A percentile compares a stretch with the other conserved stretches of the same genome.
Evolutionary conservation across 2,113 vertebrate species (phyloP).

Genomic region (Alexandromys fortis): DNA sequence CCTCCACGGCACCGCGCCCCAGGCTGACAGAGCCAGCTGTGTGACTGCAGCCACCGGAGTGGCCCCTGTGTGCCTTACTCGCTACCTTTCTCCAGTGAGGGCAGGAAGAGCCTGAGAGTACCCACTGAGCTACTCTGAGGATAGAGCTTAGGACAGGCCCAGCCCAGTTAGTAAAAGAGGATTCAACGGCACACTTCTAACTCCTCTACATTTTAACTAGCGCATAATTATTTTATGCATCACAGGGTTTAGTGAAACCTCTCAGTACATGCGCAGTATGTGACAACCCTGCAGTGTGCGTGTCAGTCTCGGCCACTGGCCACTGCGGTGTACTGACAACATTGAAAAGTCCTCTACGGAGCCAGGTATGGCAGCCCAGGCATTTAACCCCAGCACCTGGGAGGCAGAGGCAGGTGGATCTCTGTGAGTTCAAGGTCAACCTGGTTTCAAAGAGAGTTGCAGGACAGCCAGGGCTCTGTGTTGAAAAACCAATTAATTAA

Average conservation of each 20-base stretch:
- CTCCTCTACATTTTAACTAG: neutral
- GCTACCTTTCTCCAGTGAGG: neutral
- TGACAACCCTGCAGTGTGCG: neutral
- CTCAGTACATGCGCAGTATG: neutral
- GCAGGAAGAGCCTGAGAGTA: fast-evolving
- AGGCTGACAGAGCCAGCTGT: neutral
- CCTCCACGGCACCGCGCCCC: fast-evolving
- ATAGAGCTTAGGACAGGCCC: neutral
- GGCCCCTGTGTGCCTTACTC: neutral
- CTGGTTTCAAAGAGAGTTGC: too few species aligned
- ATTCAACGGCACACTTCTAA: neutral
- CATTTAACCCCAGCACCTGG: neutral
- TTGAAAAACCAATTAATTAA: too few species aligned
- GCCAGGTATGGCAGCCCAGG: neutral
- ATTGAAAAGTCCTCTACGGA: neutral
- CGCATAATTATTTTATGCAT: neutral
- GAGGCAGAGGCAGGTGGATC: neutral
- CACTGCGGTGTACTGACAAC: neutral
- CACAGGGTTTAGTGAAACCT: neutral
- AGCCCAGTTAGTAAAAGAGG: neutral
- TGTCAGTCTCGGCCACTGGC: neutral
- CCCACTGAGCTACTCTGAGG: neutral
- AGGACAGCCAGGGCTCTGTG: too few species aligned
- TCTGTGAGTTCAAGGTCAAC: too few species aligned
- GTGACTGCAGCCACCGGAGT: neutral